Base-by-base conservation (phyloP, 2,888 invertebrate species). In the Tineola bisselliella region DNA sequence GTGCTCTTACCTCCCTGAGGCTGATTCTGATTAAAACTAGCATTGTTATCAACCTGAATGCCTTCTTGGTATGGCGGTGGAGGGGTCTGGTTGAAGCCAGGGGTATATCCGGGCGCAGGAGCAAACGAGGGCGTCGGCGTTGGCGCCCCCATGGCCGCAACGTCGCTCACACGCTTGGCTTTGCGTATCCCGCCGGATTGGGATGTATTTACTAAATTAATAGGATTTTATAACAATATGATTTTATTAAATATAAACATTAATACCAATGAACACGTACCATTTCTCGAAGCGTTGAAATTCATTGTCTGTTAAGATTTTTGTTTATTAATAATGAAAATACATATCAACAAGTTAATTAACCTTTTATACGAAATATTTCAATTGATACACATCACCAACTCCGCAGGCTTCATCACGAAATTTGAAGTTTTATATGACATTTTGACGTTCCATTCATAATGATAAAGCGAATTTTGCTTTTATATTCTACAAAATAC, bases 91-190 rank as follows among this genome's bases (percentile, higher is more conserved):
- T n/a, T 13, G 10, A 48, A 48, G 15, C 54, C 54, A 12, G 18
- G 54, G 0, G 3, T 44, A 43, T 18, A 43, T 13, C 44, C 30
- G 8, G 62, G 48, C 1, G 67, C 67, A 0, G 80, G 77, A 62
- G 65, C 74, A 64, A 70, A 84, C 1, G 71, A 69, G 0, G 81
- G 77, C 4, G 76, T 64, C 8, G 88, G 83, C 0, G 84, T 76
- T 11, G 89, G 87, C 4, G 74, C 87, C n/a, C 90, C 92, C 89
- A 92, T 89, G 0, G 91, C 90, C 62, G 89, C 89, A 8, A 92
- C 88, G 81, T 92, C 92, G 69, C 90, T 91, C 12, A 92, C 91
- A 58, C 92, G 83, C 75, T 92, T 91, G 1, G 89, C 82, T 77
- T 90, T 91, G 59, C 89, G 84, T 54, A 81, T 76, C 30, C 84